A percentile compares a stretch with the other conserved stretches of the same genome.
These are phyloP conservation scores for Xylocopa sonorina DNA, from an alignment of 1,140 invertebrate genomes.

Conservation along the genomic window DNA sequence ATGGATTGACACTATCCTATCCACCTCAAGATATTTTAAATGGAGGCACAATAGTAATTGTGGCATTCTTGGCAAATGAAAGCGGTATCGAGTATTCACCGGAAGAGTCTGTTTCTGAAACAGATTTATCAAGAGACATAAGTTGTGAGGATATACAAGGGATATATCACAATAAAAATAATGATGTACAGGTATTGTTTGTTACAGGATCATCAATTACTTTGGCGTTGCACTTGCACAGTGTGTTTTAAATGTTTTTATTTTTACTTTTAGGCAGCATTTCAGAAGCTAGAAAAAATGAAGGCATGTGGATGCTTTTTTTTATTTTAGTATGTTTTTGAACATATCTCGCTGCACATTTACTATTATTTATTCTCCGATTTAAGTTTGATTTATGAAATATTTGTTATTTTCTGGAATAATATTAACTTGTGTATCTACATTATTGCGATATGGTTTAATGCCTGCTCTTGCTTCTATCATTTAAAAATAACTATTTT, in stretches of 20 bases:
- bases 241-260: constrained; percentile 61
- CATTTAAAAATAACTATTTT: constrained; percentile 2
- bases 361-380: constrained; percentile 54
- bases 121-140: constrained; percentile 52
- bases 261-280: constrained; percentile 84
- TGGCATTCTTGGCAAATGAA: constrained; percentile 85
- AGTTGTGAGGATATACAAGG: constrained; percentile 56
- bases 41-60: constrained; percentile 85
- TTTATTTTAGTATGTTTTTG: constrained; percentile 67
- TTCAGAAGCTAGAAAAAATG: constrained; percentile 84
- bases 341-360: constrained; percentile 34
- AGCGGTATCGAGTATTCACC: constrained; percentile 75
- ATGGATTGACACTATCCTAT: constrained; percentile 84
- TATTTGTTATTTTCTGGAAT: constrained; percentile 3
- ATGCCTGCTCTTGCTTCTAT: constrained; percentile 14
- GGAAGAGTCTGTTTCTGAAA: constrained; percentile 65
- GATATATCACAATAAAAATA: constrained; percentile 71
- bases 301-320: constrained; percentile 84
- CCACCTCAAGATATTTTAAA: constrained; percentile 84
- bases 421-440: constrained; percentile 20
- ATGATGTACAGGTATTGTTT: constrained; percentile 74
- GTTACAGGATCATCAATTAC: constrained; percentile 20
- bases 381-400: constrained; percentile 19
- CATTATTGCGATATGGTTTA: not conserved
- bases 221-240: constrained; percentile 31